These are phyloP conservation scores for Sphecodes monilicornis DNA, from an alignment of 2,888 invertebrate species.

Conservation along the genomic window DNA sequence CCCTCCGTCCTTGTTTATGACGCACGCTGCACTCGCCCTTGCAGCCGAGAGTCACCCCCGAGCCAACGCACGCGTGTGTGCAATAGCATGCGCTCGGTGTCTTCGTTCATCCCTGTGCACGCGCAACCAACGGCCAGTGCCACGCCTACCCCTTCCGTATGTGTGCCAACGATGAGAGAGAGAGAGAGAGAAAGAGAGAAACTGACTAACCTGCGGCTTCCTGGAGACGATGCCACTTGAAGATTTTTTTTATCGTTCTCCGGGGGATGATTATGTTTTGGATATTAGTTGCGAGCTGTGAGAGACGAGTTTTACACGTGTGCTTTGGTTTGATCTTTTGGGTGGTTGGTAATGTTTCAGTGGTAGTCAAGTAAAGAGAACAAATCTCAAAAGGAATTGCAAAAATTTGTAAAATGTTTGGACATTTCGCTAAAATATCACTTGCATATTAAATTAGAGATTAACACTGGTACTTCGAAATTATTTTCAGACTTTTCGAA, in stretches of 20 bases:
- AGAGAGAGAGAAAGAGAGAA: no score
- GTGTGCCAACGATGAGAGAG: constrained; percentile 66
- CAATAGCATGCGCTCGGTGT: constrained; percentile 20
- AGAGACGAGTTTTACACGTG: neutral
- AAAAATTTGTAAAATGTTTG: no score
- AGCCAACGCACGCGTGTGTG: constrained; percentile 29
- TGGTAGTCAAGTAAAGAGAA: no score
- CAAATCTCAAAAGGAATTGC: no score
- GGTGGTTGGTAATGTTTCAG: no score
- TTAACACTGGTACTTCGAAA: no score
- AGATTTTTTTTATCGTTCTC: constrained; percentile 16
- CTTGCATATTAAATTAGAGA: no score
- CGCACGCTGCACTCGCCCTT: constrained; percentile 6
- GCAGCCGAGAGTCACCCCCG: neutral
- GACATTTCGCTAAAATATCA: no score
- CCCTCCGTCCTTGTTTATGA: constrained; percentile 21
- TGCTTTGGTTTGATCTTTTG: no score
- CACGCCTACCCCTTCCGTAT: constrained; percentile 77
- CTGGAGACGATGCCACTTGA: constrained; percentile 54
- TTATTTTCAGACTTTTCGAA: no score
- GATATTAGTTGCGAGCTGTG: neutral
- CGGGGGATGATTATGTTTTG: neutral
- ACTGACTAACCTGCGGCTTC: constrained; percentile 58
- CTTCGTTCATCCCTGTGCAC: constrained; percentile 60
- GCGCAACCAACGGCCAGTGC: constrained; percentile 74